phyloP scores from a whole-genome alignment of 2,797 vertebrate genomes.

The Pangasius djambal region DNA sequence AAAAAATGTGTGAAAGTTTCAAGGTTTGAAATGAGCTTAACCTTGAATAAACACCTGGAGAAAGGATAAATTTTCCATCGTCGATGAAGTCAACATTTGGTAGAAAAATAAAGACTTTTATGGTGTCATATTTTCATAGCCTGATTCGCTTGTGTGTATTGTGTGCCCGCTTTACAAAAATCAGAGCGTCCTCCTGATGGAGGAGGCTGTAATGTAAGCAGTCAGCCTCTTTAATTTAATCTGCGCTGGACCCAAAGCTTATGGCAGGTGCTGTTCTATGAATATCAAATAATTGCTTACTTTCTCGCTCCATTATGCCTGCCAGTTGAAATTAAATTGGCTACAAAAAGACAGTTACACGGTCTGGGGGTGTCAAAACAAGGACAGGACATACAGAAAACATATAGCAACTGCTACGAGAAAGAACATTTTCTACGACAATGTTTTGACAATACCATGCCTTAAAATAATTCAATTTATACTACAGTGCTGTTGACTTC shows the following conservation, averaged over 20 bases:
- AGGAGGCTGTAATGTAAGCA: slow-evolving; percentile 21
- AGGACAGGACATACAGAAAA: not conserved
- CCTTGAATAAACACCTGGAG: not conserved
- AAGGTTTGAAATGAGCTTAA: not conserved
- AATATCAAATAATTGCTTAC: slow-evolving; percentile 32
- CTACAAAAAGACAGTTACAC: not conserved
- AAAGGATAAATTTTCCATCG: not conserved
- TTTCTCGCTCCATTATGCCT: not conserved
- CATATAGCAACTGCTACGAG: not conserved
- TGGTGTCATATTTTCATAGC: not conserved
- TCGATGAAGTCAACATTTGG: not conserved
- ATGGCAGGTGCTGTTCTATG: not conserved
- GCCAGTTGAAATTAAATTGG: not conserved
- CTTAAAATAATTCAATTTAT: not conserved
- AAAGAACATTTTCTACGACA: not conserved
- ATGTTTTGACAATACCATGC: not conserved
- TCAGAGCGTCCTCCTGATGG: not conserved
- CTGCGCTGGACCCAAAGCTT: not conserved
- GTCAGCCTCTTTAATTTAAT: slow-evolving; percentile 10
- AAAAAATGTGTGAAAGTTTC: not conserved
- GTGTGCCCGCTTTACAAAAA: not conserved
- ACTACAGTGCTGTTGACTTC: not conserved
- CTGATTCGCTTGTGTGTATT: not conserved
- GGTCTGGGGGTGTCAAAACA: not conserved
- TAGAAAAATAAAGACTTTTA: not conserved